phyloP scores from a whole-genome alignment of 2,888 invertebrate species.

The Caenorhabditis sp. region DNA sequence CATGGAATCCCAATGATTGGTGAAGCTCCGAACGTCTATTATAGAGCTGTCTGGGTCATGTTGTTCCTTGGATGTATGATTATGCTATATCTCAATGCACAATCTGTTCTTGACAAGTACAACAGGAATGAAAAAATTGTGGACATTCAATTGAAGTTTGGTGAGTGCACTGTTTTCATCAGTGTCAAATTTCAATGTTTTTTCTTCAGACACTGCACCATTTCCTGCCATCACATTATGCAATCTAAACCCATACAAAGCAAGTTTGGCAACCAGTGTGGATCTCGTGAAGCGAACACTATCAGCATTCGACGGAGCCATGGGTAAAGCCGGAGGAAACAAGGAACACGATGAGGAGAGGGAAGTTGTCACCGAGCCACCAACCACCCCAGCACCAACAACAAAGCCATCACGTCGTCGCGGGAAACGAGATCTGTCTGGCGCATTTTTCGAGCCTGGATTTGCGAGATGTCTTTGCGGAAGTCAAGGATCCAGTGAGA shows the following conservation, averaged over 20 bases:
- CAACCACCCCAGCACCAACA: slow-evolving; percentile 58
- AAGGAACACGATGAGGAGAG: slow-evolving; percentile 50
- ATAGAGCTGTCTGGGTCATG: slow-evolving; percentile 79
- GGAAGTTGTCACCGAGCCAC: slow-evolving; percentile 38
- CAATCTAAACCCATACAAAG: slow-evolving; percentile 82
- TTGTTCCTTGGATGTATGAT: slow-evolving; percentile 79
- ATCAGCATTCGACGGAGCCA: slow-evolving; percentile 79
- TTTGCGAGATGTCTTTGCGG: slow-evolving; percentile 72
- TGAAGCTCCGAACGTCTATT: slow-evolving; percentile 79
- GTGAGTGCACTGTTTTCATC: slow-evolving; percentile 51
- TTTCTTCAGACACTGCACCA: slow-evolving; percentile 78
- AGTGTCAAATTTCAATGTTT: slow-evolving; percentile 1
- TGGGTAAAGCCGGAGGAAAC: slow-evolving; percentile 76
- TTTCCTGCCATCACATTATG: slow-evolving; percentile 82
- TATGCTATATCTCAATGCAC: slow-evolving; percentile 81
- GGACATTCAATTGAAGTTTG: slow-evolving; percentile 82
- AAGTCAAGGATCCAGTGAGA: slow-evolving; percentile 61
- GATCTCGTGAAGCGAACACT: slow-evolving; percentile 79
- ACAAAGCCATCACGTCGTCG: slow-evolving; percentile 50
- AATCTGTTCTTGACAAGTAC: slow-evolving; percentile 79
- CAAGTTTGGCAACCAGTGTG: slow-evolving; percentile 77
- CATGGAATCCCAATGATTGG: slow-evolving; percentile 83
- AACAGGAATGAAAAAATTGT: slow-evolving; percentile 82
- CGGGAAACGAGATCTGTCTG: slow-evolving; percentile 66
- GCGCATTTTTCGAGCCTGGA: slow-evolving; percentile 75